A percentile compares a stretch with the other conserved stretches of the same genome.
phyloP scores from a whole-genome alignment of 2,797 vertebrate species.

The Catostomus latipinnis region DNA sequence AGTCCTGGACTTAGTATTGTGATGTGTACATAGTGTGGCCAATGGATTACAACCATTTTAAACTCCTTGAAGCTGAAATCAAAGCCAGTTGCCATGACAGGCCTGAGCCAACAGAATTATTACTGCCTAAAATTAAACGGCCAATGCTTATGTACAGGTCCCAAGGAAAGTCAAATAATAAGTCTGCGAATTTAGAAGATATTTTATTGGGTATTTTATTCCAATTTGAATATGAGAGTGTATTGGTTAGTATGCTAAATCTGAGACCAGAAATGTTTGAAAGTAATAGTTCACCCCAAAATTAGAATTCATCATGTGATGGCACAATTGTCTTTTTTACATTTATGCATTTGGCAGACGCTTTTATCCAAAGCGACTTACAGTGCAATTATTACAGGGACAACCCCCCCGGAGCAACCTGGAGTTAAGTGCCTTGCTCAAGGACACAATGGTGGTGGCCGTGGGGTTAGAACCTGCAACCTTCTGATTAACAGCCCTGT shows the following conservation, averaged over 20 bases:
- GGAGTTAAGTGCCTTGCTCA: too few species aligned
- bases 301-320: too few species aligned
- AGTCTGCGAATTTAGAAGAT: neutral
- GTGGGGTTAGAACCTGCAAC: too few species aligned
- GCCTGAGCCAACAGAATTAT: conserved; percentile 27
- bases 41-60: conserved; percentile 45
- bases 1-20: conserved; percentile 32
- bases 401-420: too few species aligned
- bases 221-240: neutral
- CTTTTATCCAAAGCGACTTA: too few species aligned
- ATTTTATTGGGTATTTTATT: too few species aligned
- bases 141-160: conserved; percentile 34
- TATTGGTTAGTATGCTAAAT: conserved; percentile 1
- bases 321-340: too few species aligned
- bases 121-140: conserved; percentile 39
- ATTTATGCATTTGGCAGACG: too few species aligned
- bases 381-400: too few species aligned
- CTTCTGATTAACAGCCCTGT: too few species aligned
- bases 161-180: conserved; percentile 24
- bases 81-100: conserved; percentile 47
- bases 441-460: too few species aligned
- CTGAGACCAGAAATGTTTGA: neutral
- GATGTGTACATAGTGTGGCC: conserved; percentile 19
- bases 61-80: conserved; percentile 48
- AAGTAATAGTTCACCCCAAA: too few species aligned